Evolutionary conservation across 2,797 vertebrate species (phyloP).

Genomic region (Petrocephalus schoutedeni): DNA sequence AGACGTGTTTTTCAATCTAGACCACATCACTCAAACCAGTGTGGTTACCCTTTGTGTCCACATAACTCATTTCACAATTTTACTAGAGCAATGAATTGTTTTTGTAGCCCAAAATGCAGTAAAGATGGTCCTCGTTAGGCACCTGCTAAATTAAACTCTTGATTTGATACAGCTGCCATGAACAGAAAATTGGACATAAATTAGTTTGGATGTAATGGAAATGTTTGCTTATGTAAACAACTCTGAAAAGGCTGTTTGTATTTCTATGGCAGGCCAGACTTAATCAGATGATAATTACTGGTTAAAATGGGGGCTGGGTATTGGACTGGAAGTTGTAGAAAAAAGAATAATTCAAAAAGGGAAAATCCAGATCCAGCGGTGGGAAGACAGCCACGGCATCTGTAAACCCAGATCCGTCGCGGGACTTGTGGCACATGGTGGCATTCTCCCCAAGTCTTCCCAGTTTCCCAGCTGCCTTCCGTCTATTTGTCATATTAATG

Average conservation of each 20-base stretch:
- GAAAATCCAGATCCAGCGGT: neutral
- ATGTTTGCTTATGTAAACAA: neutral
- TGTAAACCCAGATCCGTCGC: neutral
- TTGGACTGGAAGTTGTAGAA: neutral
- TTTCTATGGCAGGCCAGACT: neutral
- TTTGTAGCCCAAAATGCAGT: neutral
- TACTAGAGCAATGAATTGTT: neutral
- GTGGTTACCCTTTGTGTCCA: neutral
- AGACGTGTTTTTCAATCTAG: neutral
- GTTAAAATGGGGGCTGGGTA: neutral
- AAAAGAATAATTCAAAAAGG: neutral
- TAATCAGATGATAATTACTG: neutral
- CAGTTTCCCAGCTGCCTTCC: neutral
- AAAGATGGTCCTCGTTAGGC: neutral
- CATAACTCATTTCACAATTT: neutral
- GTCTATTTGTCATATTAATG: neutral
- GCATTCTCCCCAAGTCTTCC: neutral
- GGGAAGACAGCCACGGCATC: neutral
- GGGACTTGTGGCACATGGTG: neutral
- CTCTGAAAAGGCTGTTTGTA: neutral
- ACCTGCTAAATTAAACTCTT: constrained; percentile 7
- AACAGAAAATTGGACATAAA: neutral
- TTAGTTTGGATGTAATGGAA: neutral
- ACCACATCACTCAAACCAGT: neutral
- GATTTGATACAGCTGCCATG: neutral